Conservation (phyloP, 2,113 vertebrate species). For the Tapirus terrestris region DNA sequence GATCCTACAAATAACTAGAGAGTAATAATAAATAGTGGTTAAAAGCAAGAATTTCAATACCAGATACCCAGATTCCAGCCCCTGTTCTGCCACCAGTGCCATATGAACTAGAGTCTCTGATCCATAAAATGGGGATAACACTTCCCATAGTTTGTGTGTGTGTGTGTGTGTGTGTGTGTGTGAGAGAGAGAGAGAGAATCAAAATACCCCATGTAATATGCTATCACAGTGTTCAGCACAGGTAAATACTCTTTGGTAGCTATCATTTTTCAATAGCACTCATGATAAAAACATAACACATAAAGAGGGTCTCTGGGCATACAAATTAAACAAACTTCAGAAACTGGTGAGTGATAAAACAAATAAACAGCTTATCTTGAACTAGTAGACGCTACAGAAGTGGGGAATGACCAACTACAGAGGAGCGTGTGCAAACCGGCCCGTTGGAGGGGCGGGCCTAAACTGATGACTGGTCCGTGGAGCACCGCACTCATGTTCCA, state of each 20-base stretch:
- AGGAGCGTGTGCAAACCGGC: neutral
- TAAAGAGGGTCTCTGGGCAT: neutral
- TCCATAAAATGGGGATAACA: neutral
- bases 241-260: neutral
- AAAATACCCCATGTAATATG: neutral
- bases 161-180: neutral
- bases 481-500: neutral
- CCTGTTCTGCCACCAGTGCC: neutral
- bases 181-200: no score
- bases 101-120: neutral
- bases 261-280: neutral
- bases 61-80: neutral
- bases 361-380: neutral
- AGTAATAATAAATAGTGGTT: neutral
- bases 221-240: neutral
- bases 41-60: neutral
- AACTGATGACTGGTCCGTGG: neutral
- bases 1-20: neutral
- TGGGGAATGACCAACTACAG: neutral
- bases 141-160: neutral
- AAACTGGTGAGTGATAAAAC: neutral
- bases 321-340: neutral
- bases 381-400: neutral
- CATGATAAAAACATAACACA: neutral
- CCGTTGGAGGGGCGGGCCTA: fast-evolving